Percentiles rank a stretch among this genome's conserved stretches.
These are phyloP conservation scores for Drosophila atripex DNA, from an alignment of 2,888 invertebrate species.

Conservation along the genomic window DNA sequence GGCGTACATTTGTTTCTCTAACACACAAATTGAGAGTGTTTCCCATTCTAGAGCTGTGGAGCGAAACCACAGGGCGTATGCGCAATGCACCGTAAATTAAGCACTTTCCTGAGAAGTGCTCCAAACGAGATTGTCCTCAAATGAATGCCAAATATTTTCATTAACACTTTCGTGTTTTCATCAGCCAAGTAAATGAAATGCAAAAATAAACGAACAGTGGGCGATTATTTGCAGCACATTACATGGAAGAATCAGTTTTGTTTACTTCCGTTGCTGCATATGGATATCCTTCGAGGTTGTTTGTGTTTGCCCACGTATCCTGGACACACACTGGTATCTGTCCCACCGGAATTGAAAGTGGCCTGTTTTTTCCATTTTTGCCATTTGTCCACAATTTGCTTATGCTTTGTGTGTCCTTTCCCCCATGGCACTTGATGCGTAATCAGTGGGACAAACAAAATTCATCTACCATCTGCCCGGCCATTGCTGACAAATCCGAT, in stretches of 20 bases:
- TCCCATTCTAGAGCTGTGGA: slow-evolving; percentile 3
- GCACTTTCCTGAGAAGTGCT: slow-evolving; percentile 5
- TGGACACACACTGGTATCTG: slow-evolving; percentile 27
- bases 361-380: slow-evolving; percentile 38
- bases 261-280: slow-evolving; percentile 33
- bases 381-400: slow-evolving; percentile 51
- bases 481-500: slow-evolving; percentile 71
- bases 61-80: slow-evolving; percentile 41
- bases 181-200: slow-evolving; percentile 14
- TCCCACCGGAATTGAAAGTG: slow-evolving; percentile 59
- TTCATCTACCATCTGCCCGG: slow-evolving; percentile 48
- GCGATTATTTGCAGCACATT: slow-evolving; percentile 4
- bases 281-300: slow-evolving; percentile 9
- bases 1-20: slow-evolving; percentile 27
- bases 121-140: slow-evolving; percentile 23
- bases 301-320: slow-evolving; percentile 61
- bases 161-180: slow-evolving; percentile 25
- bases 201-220: slow-evolving; percentile 15
- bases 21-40: neutral
- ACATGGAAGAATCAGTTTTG: slow-evolving; percentile 20
- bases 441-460: slow-evolving; percentile 66
- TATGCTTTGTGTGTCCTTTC: slow-evolving; percentile 24
- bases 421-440: slow-evolving; percentile 66
- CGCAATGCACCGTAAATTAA: slow-evolving; percentile 14
- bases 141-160: slow-evolving; percentile 33